Percentiles rank a stretch among this genome's conserved stretches.
phyloP scores from a whole-genome alignment of 2,888 invertebrate genomes.

The Horisme vitalbata region DNA sequence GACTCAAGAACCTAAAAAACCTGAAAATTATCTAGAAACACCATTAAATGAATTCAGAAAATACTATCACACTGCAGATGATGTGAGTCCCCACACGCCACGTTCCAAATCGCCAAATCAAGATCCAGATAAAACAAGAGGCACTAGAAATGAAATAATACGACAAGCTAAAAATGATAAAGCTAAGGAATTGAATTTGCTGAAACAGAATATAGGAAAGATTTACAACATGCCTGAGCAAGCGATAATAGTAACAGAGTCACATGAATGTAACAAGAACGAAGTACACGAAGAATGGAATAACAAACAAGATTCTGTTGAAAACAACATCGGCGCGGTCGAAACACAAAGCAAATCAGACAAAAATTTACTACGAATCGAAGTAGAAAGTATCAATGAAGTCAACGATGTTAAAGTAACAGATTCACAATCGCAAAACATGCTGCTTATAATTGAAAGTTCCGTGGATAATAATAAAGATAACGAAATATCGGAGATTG shows the following conservation, averaged over 20 bases:
- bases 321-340: not conserved
- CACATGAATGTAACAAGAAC: slow-evolving; percentile 1
- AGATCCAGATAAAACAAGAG: not conserved
- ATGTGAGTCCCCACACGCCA: slow-evolving; percentile 1
- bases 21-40: slow-evolving; percentile 56
- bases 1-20: slow-evolving; percentile 5
- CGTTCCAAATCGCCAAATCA: slow-evolving; percentile 12
- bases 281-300: slow-evolving; percentile 3
- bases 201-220: slow-evolving; percentile 51
- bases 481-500: slow-evolving; percentile 25
- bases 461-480: slow-evolving; percentile 38
- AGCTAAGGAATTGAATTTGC: slow-evolving; percentile 47
- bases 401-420: slow-evolving; percentile 38
- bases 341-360: slow-evolving; percentile 9
- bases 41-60: slow-evolving; percentile 67
- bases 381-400: slow-evolving; percentile 50
- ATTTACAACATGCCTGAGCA: slow-evolving; percentile 45
- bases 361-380: slow-evolving; percentile 47
- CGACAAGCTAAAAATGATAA: slow-evolving; percentile 33
- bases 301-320: not conserved
- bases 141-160: slow-evolving; percentile 23
- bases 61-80: slow-evolving; percentile 47
- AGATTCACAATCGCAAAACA: slow-evolving; percentile 38
- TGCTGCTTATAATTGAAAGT: slow-evolving; percentile 53
- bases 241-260: slow-evolving; percentile 6